Percentiles rank a stretch among this genome's conserved stretches.
phyloP scores from a whole-genome alignment of 2,888 invertebrate species.

The Ormyrus rosae region DNA sequence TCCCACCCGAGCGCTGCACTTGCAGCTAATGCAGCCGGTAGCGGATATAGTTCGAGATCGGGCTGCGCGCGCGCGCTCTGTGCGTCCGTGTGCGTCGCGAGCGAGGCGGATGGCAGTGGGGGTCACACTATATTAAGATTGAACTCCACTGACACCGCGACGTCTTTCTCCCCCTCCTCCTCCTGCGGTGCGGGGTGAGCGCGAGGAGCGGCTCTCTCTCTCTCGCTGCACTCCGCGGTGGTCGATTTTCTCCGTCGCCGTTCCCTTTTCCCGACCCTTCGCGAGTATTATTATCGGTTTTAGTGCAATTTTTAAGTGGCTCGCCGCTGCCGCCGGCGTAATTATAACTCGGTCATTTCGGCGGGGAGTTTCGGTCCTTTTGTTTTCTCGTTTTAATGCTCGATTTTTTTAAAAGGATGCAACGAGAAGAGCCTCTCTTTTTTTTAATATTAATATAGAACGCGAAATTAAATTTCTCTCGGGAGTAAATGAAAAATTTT shows the following conservation, averaged over 20 bases:
- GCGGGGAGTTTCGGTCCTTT: too few relatives aligned
- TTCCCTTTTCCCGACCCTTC: neutral
- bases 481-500: too few relatives aligned
- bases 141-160: slow-evolving; percentile 74
- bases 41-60: slow-evolving; percentile 42
- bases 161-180: slow-evolving; percentile 56
- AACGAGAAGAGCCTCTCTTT: too few relatives aligned
- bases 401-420: too few relatives aligned
- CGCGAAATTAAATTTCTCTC: too few relatives aligned
- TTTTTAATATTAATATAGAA: too few relatives aligned
- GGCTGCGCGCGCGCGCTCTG: neutral
- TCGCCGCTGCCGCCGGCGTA: too few relatives aligned
- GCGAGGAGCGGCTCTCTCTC: neutral
- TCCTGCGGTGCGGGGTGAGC: slow-evolving; percentile 25
- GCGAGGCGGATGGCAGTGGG: slow-evolving; percentile 63
- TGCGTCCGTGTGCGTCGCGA: neutral
- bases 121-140: slow-evolving; percentile 76
- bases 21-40: neutral
- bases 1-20: too few relatives aligned
- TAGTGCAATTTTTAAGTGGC: too few relatives aligned
- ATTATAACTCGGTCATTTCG: too few relatives aligned
- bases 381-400: too few relatives aligned
- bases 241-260: slow-evolving; percentile 15
- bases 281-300: too few relatives aligned
- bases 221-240: slow-evolving; percentile 31